phyloP scores from a whole-genome alignment of 2,113 vertebrate species.

The Atlantisia rogersi region DNA sequence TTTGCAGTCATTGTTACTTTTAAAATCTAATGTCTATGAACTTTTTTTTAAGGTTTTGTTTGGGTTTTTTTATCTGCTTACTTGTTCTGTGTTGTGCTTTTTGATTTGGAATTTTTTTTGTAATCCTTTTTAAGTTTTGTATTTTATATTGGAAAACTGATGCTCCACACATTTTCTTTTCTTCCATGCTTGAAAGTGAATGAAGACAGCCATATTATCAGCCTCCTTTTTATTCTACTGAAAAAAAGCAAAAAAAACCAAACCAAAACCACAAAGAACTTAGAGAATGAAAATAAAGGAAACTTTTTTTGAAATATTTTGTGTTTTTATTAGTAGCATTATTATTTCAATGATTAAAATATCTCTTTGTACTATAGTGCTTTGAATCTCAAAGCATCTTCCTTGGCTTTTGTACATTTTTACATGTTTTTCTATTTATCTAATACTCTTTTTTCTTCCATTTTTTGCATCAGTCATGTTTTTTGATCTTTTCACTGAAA shows the following conservation, averaged over 20 bases:
- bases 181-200: slow-evolving; percentile 66
- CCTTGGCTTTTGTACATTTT: slow-evolving; percentile 97
- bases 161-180: slow-evolving; percentile 63
- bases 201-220: slow-evolving; percentile 70
- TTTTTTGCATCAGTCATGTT: slow-evolving; percentile 93
- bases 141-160: slow-evolving; percentile 69
- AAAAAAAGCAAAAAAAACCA: background rate
- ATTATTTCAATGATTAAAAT: slow-evolving; percentile 76
- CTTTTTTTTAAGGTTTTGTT: slow-evolving; percentile 44
- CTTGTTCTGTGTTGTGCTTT: slow-evolving; percentile 29
- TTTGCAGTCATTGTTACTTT: slow-evolving; percentile 42
- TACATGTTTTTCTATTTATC: slow-evolving; percentile 91
- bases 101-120: background rate
- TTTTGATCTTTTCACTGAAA: slow-evolving; percentile 92
- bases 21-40: slow-evolving; percentile 31
- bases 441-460: slow-evolving; percentile 95
- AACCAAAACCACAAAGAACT: background rate
- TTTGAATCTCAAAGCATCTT: slow-evolving; percentile 92
- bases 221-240: slow-evolving; percentile 69
- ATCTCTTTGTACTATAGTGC: slow-evolving; percentile 84
- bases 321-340: slow-evolving; percentile 65
- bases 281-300: slow-evolving; percentile 17
- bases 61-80: slow-evolving; percentile 16
- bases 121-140: background rate
- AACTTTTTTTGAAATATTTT: slow-evolving; percentile 42